Conservation (phyloP, 2,888 invertebrate species). For the Malthinus flaveolus region DNA sequence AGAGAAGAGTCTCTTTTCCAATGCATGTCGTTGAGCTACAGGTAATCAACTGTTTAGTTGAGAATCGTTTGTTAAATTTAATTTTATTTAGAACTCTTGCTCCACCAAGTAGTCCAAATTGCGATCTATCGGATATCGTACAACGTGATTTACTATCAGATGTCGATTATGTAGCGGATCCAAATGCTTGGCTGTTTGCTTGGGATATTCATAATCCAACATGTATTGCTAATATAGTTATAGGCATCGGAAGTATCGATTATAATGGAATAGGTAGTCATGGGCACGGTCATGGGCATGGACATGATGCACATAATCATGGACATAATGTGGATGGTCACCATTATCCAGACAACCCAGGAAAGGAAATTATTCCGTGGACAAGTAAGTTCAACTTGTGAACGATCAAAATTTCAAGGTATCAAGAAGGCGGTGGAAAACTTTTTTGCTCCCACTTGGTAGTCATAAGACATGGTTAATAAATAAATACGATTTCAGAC, state of each 20-base stretch:
- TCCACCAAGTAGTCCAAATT: conserved; percentile 59
- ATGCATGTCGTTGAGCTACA: conserved; percentile 78
- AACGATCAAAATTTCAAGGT: neutral
- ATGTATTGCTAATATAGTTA: conserved; percentile 53
- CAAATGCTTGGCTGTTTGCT: conserved; percentile 73
- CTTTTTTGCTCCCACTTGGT: too few relatives aligned
- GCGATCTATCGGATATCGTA: conserved; percentile 76
- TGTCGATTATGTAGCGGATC: conserved; percentile 72
- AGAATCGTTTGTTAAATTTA: conserved; percentile 14
- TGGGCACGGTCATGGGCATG: conserved; percentile 41
- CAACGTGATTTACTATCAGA: conserved; percentile 74
- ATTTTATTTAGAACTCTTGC: conserved; percentile 39
- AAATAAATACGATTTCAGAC: conserved; percentile 20
- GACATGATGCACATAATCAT: conserved; percentile 33
- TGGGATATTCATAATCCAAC: conserved; percentile 79
- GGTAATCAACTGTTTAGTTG: conserved; percentile 53
- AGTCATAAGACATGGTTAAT: too few relatives aligned
- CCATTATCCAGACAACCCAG: neutral
- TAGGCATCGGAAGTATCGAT: neutral
- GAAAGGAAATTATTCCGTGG: conserved; percentile 6
- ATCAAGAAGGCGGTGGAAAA: too few relatives aligned
- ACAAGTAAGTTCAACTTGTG: neutral
- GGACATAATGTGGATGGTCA: conserved; percentile 2
- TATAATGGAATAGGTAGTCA: neutral
- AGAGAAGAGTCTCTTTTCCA: conserved; percentile 63